Conservation (phyloP, 2,888 invertebrate genomes). For the Phorcus lineatus region DNA sequence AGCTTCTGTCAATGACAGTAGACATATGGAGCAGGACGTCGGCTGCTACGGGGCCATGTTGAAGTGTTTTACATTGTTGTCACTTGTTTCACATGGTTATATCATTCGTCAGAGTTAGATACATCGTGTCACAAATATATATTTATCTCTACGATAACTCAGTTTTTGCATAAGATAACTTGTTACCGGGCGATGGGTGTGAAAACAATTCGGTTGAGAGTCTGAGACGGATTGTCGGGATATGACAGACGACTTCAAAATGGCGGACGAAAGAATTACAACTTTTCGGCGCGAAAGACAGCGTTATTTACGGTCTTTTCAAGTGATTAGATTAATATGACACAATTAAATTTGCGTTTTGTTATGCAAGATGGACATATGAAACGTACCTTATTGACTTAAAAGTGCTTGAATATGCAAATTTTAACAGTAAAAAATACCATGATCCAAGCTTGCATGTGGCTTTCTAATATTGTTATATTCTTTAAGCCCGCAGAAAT, state of each 20-base stretch:
- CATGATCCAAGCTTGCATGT: no score
- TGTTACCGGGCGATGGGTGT: neutral
- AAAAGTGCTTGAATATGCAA: no score
- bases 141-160: neutral
- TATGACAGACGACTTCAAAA: conserved; percentile 48
- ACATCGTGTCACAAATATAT: neutral
- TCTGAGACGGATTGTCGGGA: neutral
- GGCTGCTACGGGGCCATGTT: conserved; percentile 28
- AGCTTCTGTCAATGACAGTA: neutral
- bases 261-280: conserved; percentile 37
- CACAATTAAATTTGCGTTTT: no score
- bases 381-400: no score
- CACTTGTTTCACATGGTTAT: conserved; percentile 7
- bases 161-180: neutral
- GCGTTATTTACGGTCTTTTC: neutral
- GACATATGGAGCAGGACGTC: conserved; percentile 18
- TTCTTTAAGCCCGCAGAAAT: no score
- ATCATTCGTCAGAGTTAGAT: neutral
- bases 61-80: conserved; percentile 13
- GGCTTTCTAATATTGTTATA: no score
- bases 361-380: no score
- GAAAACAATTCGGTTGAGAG: neutral
- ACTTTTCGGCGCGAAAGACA: conserved; percentile 35
- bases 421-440: no score
- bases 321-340: no score